Conservation (phyloP, 2,797 vertebrate genomes). For the Meriones psammophilus region DNA sequence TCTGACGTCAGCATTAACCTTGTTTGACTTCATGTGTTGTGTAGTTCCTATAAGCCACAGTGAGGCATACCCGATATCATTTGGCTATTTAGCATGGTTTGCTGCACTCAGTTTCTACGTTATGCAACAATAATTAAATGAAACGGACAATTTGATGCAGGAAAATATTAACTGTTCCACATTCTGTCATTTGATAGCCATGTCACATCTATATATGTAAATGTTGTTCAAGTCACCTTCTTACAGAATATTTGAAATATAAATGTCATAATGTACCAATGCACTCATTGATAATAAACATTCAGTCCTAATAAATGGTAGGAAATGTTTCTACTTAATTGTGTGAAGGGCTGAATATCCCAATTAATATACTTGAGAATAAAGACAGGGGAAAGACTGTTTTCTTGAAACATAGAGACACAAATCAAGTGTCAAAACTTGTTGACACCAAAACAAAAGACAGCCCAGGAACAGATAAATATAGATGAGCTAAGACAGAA, state of each 20-base stretch:
- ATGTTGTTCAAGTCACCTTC: not conserved
- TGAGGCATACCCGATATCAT: not conserved
- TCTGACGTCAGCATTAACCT: not conserved
- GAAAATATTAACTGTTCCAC: not conserved
- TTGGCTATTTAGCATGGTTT: not conserved
- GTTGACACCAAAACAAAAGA: not conserved
- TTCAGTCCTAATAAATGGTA: not conserved
- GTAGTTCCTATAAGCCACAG: not conserved
- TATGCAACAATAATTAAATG: not conserved
- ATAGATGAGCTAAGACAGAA: not conserved
- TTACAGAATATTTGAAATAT: slow-evolving; percentile 30
- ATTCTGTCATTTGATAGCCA: not conserved
- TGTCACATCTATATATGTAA: not conserved
- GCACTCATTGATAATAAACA: slow-evolving; percentile 3
- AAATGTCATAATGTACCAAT: not conserved
- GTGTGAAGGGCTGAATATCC: not conserved
- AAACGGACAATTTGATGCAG: not conserved
- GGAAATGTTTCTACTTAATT: not conserved
- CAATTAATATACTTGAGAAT: not conserved
- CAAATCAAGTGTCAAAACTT: not conserved
- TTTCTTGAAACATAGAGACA: not conserved
- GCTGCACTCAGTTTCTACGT: not conserved
- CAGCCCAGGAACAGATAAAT: rapidly evolving
- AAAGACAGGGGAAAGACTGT: not conserved
- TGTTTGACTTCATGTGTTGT: not conserved